phyloP scores from a whole-genome alignment of 2,888 invertebrate genomes.

The Brachypterus glaber region DNA sequence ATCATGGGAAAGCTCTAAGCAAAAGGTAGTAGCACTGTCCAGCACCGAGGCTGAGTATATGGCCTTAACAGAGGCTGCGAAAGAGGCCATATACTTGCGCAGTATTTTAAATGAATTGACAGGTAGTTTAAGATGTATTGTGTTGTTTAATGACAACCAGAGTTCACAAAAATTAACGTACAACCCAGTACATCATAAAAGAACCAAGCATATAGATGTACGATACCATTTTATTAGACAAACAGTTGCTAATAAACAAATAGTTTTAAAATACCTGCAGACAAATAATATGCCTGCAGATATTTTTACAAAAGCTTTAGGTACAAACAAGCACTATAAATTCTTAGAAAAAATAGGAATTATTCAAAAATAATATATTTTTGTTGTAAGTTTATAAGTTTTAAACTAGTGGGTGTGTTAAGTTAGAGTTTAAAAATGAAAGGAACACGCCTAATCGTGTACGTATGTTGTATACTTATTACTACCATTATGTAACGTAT shows the following conservation, averaged over 20 bases:
- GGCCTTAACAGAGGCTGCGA: constrained; percentile 21
- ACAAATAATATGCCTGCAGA: constrained; percentile 7
- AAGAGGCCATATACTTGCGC: constrained; percentile 17
- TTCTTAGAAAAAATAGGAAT: too few species aligned
- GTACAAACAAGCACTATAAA: constrained; percentile 7
- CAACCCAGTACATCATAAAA: constrained; percentile 12
- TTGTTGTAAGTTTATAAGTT: too few species aligned
- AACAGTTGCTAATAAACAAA: constrained; percentile 6
- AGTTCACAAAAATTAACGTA: constrained; percentile 14
- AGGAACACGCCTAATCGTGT: too few species aligned
- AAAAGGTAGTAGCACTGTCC: constrained; percentile 24
- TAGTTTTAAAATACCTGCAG: not conserved
- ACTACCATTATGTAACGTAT: too few species aligned
- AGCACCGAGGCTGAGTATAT: constrained; percentile 27
- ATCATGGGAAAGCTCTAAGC: constrained; percentile 15
- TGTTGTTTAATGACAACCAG: constrained; percentile 16
- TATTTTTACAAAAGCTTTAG: constrained; percentile 10
- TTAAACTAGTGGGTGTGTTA: too few species aligned
- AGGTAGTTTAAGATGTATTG: constrained; percentile 4
- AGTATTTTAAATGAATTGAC: constrained; percentile 10
- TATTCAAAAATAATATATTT: too few species aligned
- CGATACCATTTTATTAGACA: constrained; percentile 13
- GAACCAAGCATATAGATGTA: constrained; percentile 15
- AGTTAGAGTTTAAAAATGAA: too few species aligned
- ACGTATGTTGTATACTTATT: too few species aligned